Percentiles rank a stretch among this genome's conserved stretches.
Evolutionary conservation across 2,113 vertebrate species (phyloP).

Genomic region (Crotalus helleri): DNA sequence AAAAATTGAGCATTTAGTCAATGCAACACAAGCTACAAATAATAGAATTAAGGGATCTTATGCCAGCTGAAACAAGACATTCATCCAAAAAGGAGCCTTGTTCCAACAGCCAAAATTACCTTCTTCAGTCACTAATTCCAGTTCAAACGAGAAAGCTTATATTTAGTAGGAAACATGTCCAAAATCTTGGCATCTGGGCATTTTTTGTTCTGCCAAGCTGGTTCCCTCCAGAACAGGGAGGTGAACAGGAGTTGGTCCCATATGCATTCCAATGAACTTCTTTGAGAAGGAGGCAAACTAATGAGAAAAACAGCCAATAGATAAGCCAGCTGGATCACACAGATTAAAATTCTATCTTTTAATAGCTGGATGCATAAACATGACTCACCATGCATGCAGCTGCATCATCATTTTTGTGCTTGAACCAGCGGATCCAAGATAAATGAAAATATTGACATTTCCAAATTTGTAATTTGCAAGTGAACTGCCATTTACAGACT

Average conservation of each 20-base stretch:
- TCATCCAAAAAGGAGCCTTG: conserved; percentile 7
- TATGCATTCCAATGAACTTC: neutral
- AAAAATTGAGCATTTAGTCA: neutral
- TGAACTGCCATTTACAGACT: neutral
- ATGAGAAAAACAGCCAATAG: neutral
- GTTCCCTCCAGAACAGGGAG: neutral
- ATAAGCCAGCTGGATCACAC: neutral
- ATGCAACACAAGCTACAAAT: neutral
- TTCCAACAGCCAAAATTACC: conserved; percentile 1
- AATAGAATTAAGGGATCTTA: conserved; percentile 3
- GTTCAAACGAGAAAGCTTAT: conserved; percentile 10
- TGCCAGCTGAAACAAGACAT: neutral
- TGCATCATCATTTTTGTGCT: neutral
- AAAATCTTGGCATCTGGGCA: conserved; percentile 11
- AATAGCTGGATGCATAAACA: neutral
- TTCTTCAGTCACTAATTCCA: conserved; percentile 22
- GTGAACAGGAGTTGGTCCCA: neutral
- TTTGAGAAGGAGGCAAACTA: neutral
- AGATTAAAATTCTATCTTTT: neutral
- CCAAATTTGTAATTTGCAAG: neutral
- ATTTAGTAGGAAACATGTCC: conserved; percentile 2
- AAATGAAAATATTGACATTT: neutral
- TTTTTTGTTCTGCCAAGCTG: conserved; percentile 23
- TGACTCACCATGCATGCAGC: neutral
- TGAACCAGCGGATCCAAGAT: neutral